A percentile compares a stretch with the other conserved stretches of the same genome.
Evolutionary conservation across 2,888 invertebrate genomes (phyloP).

Genomic region (Catocala fraxini): DNA sequence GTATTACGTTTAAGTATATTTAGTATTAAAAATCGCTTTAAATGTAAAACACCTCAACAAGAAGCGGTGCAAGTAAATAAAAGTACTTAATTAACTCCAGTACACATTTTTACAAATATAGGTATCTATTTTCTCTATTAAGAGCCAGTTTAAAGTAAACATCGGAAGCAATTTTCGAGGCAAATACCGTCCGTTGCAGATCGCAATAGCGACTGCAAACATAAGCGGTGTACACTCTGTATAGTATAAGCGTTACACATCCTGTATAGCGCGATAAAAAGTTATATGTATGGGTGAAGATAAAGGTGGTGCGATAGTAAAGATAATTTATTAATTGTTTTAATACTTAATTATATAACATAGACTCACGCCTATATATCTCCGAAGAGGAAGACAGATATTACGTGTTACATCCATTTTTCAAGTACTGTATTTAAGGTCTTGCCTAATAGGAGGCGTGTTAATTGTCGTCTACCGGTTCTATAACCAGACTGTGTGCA

Average conservation of each 20-base stretch:
- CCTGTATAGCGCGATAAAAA: constrained; percentile 48
- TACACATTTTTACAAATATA: not conserved
- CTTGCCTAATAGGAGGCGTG: too few relatives aligned
- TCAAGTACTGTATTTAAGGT: too few relatives aligned
- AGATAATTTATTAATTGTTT: not conserved
- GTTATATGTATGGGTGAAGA: constrained; percentile 46
- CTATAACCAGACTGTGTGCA: too few relatives aligned
- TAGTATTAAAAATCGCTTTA: too few relatives aligned
- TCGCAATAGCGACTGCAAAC: constrained; percentile 58
- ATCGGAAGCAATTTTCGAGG: constrained; percentile 59
- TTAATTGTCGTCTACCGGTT: too few relatives aligned
- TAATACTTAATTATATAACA: too few relatives aligned
- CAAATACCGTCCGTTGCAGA: constrained; percentile 59
- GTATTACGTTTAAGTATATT: too few relatives aligned
- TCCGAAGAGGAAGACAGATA: too few relatives aligned
- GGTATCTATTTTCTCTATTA: constrained; percentile 28
- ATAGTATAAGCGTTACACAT: constrained; percentile 21
- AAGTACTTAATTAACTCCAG: not conserved
- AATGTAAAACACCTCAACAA: too few relatives aligned
- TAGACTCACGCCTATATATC: too few relatives aligned
- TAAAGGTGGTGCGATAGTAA: not conserved
- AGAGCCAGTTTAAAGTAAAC: constrained; percentile 43
- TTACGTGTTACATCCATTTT: too few relatives aligned
- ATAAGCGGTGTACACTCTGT: constrained; percentile 31
- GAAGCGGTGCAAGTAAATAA: constrained; percentile 2